These are phyloP conservation scores for Dryocosmus kuriphilus DNA, from an alignment of 2,888 invertebrate genomes.

Conservation along the genomic window DNA sequence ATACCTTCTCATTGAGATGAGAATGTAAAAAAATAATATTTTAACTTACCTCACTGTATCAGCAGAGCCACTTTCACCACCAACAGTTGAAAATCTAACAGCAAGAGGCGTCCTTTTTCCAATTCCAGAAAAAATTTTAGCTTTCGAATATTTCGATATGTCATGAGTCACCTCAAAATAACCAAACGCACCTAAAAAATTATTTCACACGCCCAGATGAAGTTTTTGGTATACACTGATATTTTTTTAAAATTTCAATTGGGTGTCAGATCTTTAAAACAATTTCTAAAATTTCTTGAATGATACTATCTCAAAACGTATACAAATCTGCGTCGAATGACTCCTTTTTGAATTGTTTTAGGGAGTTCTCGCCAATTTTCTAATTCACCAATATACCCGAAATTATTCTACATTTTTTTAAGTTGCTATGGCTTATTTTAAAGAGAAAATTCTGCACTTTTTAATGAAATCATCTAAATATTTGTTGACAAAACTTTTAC, in stretches of 20 bases:
- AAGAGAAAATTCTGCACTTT: too few relatives aligned
- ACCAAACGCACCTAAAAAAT: constrained; percentile 84
- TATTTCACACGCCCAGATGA: too few relatives aligned
- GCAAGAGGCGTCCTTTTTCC: constrained; percentile 90
- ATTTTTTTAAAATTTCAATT: too few relatives aligned
- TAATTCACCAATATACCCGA: too few relatives aligned
- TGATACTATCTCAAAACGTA: background rate
- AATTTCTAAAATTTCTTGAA: background rate
- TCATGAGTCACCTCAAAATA: constrained; percentile 94
- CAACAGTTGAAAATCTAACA: constrained; percentile 90
- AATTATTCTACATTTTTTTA: too few relatives aligned
- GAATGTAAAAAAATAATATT: background rate
- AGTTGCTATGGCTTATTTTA: too few relatives aligned
- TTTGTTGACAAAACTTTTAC: too few relatives aligned
- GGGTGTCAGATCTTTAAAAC: background rate
- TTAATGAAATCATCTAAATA: too few relatives aligned
- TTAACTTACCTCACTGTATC: constrained; percentile 84
- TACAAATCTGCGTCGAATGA: background rate
- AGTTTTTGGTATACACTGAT: too few relatives aligned
- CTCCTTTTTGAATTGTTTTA: too few relatives aligned
- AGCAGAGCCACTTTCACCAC: constrained; percentile 94
- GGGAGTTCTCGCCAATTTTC: too few relatives aligned
- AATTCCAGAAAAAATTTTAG: constrained; percentile 86
- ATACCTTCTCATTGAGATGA: too few relatives aligned
- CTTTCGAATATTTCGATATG: constrained; percentile 88